Percentiles rank a stretch among this genome's conserved stretches.
These are phyloP conservation scores for Parotocinclus haroldoi DNA, from an alignment of 2,797 vertebrate genomes.

Conservation along the genomic window DNA sequence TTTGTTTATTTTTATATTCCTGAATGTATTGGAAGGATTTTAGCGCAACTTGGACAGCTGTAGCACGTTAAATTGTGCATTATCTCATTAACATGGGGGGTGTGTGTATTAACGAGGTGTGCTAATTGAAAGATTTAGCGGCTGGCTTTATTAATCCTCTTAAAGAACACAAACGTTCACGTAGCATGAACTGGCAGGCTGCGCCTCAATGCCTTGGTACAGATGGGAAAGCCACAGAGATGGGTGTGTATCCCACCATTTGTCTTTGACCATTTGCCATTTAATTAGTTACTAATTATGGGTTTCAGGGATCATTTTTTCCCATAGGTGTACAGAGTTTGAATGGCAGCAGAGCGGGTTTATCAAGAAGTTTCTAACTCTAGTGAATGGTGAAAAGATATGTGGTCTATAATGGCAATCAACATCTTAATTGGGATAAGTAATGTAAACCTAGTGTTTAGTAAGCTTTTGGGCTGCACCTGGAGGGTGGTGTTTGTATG, in stretches of 20 bases:
- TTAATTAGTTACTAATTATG: slow-evolving; percentile 38
- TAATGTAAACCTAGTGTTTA: slow-evolving; percentile 65
- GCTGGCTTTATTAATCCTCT: slow-evolving; percentile 52
- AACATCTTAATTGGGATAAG: slow-evolving; percentile 79
- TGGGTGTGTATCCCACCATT: slow-evolving; percentile 8
- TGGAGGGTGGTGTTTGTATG: slow-evolving; percentile 61
- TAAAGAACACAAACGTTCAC: slow-evolving; percentile 34
- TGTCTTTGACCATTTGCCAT: slow-evolving; percentile 26
- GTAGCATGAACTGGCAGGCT: slow-evolving; percentile 18
- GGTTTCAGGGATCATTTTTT: slow-evolving; percentile 28
- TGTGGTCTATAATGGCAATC: slow-evolving; percentile 76
- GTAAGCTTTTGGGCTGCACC: slow-evolving; percentile 74
- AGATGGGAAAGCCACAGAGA: slow-evolving; percentile 13
- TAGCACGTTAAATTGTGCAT: slow-evolving; percentile 52
- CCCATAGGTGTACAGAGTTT: slow-evolving; percentile 21
- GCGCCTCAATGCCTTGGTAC: neutral
- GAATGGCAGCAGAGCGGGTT: slow-evolving; percentile 24
- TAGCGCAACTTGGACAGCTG: slow-evolving; percentile 50
- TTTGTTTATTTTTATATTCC: slow-evolving; percentile 28
- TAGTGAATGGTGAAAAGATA: slow-evolving; percentile 53
- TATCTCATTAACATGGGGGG: slow-evolving; percentile 53
- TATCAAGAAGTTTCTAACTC: slow-evolving; percentile 36
- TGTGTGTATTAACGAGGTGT: slow-evolving; percentile 54
- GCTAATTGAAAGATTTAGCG: slow-evolving; percentile 56
- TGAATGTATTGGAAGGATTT: slow-evolving; percentile 48